Percentiles rank a stretch among this genome's conserved stretches.
phyloP scores from a whole-genome alignment of 1,140 invertebrate genomes.

The Zaprionus inermis region DNA sequence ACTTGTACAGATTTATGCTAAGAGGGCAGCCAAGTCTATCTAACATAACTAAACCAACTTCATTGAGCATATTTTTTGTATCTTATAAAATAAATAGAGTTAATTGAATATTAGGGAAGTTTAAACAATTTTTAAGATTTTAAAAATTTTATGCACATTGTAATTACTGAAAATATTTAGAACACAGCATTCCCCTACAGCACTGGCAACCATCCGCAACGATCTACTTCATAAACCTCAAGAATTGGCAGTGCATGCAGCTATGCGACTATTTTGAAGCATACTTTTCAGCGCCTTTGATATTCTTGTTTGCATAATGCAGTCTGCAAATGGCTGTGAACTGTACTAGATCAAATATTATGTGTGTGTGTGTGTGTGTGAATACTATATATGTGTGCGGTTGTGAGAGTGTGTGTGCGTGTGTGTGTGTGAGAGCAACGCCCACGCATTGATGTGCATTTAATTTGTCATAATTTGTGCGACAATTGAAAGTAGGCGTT shows the following conservation, averaged over 20 bases:
- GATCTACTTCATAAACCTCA: no score
- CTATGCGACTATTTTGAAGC: neutral
- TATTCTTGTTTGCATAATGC: constrained; percentile 11
- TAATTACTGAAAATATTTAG: no score
- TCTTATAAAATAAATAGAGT: no score
- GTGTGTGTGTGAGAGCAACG: constrained; percentile 13
- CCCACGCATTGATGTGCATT: constrained; percentile 50
- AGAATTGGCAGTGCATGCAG: neutral
- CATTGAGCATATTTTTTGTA: no score
- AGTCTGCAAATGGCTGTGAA: constrained; percentile 3
- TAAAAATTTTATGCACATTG: no score
- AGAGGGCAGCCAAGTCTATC: no score
- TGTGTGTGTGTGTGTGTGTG: constrained; percentile 1
- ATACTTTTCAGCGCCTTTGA: neutral
- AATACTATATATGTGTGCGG: neutral
- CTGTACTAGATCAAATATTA: neutral
- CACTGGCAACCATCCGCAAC: no score
- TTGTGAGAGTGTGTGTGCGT: neutral
- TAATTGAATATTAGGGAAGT: no score
- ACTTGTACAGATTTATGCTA: no score
- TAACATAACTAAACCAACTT: no score
- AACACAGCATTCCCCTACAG: no score
- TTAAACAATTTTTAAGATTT: no score
- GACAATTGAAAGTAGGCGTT: constrained; percentile 52
- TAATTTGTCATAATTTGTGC: constrained; percentile 75